A percentile compares a stretch with the other conserved stretches of the same genome.
Conservation (phyloP, 2,888 invertebrate species). For the Herminia tarsipennalis region DNA sequence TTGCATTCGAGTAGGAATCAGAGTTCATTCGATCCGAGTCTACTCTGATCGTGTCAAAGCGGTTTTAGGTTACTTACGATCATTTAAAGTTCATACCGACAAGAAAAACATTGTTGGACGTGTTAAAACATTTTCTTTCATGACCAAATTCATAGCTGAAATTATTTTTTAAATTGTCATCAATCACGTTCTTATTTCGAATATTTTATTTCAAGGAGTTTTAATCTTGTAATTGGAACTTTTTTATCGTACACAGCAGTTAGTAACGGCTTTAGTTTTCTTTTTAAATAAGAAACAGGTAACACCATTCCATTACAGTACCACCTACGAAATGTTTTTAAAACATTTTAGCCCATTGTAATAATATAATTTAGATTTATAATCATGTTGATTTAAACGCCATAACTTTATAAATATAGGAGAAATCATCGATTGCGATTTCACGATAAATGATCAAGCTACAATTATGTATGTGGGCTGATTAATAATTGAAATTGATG, state of each 20-base stretch:
- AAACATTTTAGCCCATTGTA: constrained; percentile 42
- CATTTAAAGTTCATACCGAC: too few species aligned
- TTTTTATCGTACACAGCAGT: constrained; percentile 2
- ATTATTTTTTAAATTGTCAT: too few species aligned
- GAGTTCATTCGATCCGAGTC: too few species aligned
- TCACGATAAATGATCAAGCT: not conserved
- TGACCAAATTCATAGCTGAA: too few species aligned
- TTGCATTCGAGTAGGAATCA: too few species aligned
- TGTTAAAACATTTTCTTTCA: too few species aligned
- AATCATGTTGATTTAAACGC: constrained; percentile 54
- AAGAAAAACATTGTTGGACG: too few species aligned
- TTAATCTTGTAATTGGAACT: too few species aligned
- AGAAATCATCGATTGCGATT: constrained; percentile 18
- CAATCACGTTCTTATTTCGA: too few species aligned
- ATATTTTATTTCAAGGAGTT: too few species aligned
- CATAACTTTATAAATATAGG: constrained; percentile 45
- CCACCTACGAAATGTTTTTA: constrained; percentile 46
- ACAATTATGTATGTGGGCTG: not conserved
- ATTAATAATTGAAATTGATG: constrained; percentile 14
- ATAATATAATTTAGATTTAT: constrained; percentile 48
- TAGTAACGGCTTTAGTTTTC: constrained; percentile 8
- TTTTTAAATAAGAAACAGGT: constrained; percentile 37
- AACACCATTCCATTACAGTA: constrained; percentile 58
- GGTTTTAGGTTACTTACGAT: too few species aligned
- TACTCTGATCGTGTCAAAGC: too few species aligned